Conservation (phyloP, 2,113 vertebrate species). For the Rhinolophus sinicus region DNA sequence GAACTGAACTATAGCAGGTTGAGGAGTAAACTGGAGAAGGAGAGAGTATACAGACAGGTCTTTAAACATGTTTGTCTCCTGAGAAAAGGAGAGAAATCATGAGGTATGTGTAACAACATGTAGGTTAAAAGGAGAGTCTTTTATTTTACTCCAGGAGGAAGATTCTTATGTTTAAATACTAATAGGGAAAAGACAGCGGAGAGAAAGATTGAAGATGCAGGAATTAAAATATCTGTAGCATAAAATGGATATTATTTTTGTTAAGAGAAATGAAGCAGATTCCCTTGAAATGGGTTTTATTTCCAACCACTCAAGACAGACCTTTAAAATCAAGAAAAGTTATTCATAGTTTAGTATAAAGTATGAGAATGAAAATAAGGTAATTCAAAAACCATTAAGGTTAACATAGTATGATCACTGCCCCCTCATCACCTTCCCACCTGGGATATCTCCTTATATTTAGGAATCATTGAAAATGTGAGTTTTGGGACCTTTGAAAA, state of each 20-base stretch:
- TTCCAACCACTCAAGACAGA: background rate
- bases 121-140: conserved; percentile 14
- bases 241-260: background rate
- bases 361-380: background rate
- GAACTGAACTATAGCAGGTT: background rate
- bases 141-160: background rate
- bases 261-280: background rate
- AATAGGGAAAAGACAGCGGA: background rate
- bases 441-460: background rate
- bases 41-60: background rate
- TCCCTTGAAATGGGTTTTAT: conserved; percentile 4
- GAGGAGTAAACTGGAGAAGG: background rate
- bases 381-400: background rate
- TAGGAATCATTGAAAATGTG: conserved; percentile 1
- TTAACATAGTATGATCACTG: background rate
- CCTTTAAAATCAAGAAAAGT: conserved; percentile 40
- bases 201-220: background rate
- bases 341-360: conserved; percentile 43
- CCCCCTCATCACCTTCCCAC: background rate
- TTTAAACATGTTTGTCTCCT: conserved; percentile 18
- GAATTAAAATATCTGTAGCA: conserved; percentile 29
- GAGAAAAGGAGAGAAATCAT: background rate
- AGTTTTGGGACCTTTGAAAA: conserved; percentile 35
- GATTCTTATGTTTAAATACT: background rate
- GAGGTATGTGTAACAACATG: background rate